A percentile compares a stretch with the other conserved stretches of the same genome.
Evolutionary conservation across 2,797 vertebrate species (phyloP).

Genomic region (Catostomus latipinnis): DNA sequence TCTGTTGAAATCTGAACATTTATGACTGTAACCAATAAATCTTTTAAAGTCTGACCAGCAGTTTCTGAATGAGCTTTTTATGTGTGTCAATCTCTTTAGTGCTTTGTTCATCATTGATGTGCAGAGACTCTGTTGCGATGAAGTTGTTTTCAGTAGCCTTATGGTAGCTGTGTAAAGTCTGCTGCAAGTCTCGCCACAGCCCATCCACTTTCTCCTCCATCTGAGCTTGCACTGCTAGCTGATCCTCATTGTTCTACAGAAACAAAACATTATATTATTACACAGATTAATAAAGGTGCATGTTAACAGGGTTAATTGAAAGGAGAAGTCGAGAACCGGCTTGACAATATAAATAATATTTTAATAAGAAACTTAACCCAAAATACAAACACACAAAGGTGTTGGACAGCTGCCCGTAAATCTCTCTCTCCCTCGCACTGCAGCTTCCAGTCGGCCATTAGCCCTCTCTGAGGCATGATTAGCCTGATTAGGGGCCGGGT

Average conservation of each 20-base stretch:
- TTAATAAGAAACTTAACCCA: too few species aligned
- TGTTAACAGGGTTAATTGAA: too few species aligned
- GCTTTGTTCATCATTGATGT: conserved; percentile 73
- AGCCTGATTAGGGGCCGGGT: too few species aligned
- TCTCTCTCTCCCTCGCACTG: too few species aligned
- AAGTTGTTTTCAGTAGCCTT: conserved; percentile 64
- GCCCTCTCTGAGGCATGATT: too few species aligned
- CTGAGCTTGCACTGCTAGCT: conserved; percentile 74
- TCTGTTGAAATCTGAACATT: too few species aligned
- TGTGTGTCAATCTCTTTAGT: conserved; percentile 77
- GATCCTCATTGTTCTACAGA: conserved; percentile 80
- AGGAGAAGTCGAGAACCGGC: too few species aligned
- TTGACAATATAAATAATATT: too few species aligned
- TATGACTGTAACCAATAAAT: not conserved
- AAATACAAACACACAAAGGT: too few species aligned
- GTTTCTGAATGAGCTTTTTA: conserved; percentile 77
- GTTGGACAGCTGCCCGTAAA: too few species aligned
- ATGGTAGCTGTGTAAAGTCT: conserved; percentile 64
- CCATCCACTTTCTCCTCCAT: conserved; percentile 69
- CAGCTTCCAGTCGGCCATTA: too few species aligned
- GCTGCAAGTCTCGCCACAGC: conserved; percentile 77
- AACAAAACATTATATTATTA: not conserved
- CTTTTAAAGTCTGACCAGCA: conserved; percentile 76
- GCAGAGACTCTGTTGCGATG: conserved; percentile 66
- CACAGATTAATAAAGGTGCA: too few species aligned